Percentiles rank a stretch among this genome's conserved stretches.
Conservation (phyloP, 2,888 invertebrate genomes). For the Mamestra brassicae region DNA sequence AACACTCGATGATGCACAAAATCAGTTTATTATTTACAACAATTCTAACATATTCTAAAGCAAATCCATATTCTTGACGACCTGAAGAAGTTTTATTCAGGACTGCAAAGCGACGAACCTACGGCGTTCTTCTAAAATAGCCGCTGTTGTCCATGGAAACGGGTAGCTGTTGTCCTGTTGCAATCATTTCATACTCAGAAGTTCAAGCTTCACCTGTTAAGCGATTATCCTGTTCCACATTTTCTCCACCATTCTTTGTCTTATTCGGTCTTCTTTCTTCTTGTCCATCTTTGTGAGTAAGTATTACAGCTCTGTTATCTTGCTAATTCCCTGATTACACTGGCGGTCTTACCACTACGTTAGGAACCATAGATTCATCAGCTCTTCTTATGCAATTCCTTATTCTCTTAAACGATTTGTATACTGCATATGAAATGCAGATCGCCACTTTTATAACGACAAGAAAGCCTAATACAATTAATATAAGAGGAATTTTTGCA, state of each 20-base stretch:
- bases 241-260: too few relatives aligned
- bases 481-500: background rate
- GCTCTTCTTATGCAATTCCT: conserved; percentile 17
- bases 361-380: background rate
- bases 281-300: too few relatives aligned
- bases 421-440: conserved; percentile 1
- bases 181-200: too few relatives aligned
- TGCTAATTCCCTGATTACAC: background rate
- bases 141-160: too few relatives aligned
- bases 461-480: conserved; percentile 20
- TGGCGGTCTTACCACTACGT: background rate
- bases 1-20: background rate
- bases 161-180: too few relatives aligned
- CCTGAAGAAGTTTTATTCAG: background rate
- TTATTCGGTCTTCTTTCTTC: too few relatives aligned
- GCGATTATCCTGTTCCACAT: too few relatives aligned
- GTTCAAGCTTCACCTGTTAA: too few relatives aligned
- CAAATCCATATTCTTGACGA: background rate
- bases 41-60: background rate
- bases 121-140: too few relatives aligned
- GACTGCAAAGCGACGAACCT: too few relatives aligned
- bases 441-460: conserved; percentile 15
- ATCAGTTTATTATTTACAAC: background rate
- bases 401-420: conserved; percentile 21
- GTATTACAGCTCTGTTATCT: background rate